These are phyloP conservation scores for Pseudococcus longispinus DNA, from an alignment of 2,888 invertebrate genomes.

Conservation along the genomic window DNA sequence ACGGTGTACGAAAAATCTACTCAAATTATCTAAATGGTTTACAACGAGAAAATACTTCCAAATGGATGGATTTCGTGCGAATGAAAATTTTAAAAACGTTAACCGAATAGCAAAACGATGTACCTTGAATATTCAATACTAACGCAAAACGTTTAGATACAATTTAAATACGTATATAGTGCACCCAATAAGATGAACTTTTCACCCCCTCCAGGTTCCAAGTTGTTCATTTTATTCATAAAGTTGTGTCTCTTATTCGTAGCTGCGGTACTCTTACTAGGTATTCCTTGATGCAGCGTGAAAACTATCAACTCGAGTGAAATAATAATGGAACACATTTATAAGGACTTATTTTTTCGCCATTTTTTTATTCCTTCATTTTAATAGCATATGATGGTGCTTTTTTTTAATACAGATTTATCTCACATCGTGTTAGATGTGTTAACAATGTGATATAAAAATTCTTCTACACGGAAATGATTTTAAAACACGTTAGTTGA, in stretches of 20 bases:
- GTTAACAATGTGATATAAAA: background rate
- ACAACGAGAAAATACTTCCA: background rate
- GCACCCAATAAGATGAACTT: background rate
- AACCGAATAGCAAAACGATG: background rate
- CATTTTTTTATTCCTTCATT: background rate
- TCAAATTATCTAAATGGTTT: background rate
- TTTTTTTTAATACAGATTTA: conserved; percentile 4
- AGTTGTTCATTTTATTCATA: background rate
- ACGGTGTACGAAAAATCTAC: background rate
- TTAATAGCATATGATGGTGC: background rate
- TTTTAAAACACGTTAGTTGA: background rate
- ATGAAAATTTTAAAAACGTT: background rate
- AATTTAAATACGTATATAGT: background rate
- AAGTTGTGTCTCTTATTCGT: background rate
- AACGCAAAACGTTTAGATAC: background rate
- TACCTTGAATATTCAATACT: background rate
- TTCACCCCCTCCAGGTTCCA: background rate
- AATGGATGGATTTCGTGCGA: background rate
- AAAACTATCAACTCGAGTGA: background rate
- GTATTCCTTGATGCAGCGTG: background rate
- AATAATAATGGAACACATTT: background rate
- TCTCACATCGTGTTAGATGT: conserved; percentile 19
- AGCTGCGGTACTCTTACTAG: background rate
- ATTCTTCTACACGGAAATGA: conserved; percentile 15
- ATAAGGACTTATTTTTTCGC: background rate